phyloP scores from a whole-genome alignment of 92 coral and sea anemone species.

The Epizoanthus ramosus region DNA sequence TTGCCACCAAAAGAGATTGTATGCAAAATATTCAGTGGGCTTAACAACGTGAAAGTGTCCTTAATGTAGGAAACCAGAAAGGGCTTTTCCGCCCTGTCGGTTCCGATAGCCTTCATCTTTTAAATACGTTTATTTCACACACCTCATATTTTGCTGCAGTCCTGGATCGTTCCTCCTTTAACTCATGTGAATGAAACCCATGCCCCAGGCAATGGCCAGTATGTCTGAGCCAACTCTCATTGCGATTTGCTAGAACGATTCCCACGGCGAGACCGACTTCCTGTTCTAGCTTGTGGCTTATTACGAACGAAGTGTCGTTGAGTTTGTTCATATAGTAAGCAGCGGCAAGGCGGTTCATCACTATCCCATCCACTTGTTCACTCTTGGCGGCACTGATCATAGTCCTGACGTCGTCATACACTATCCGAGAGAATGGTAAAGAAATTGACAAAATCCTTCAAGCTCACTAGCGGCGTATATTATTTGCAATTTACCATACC shows the following conservation, averaged over 20 bases:
- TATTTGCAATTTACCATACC: too few species aligned
- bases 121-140: too few species aligned
- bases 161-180: background rate
- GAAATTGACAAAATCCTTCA: background rate
- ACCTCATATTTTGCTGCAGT: constrained; percentile 22
- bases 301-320: background rate
- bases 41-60: too few species aligned
- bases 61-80: too few species aligned
- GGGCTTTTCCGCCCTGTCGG: too few species aligned
- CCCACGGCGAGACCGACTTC: constrained; percentile 14
- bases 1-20: too few species aligned
- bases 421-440: background rate
- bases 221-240: background rate
- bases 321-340: constrained; percentile 9
- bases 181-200: constrained; percentile 1
- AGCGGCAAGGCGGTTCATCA: constrained; percentile 10
- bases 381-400: background rate
- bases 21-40: too few species aligned
- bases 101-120: too few species aligned
- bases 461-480: too few species aligned
- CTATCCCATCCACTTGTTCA: constrained; percentile 5
- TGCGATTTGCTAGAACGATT: background rate
- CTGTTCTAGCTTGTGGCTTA: background rate
- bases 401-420: background rate
- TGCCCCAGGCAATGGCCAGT: background rate